phyloP scores from a whole-genome alignment of 1,140 invertebrate genomes.

The Melitaea cinxia region DNA sequence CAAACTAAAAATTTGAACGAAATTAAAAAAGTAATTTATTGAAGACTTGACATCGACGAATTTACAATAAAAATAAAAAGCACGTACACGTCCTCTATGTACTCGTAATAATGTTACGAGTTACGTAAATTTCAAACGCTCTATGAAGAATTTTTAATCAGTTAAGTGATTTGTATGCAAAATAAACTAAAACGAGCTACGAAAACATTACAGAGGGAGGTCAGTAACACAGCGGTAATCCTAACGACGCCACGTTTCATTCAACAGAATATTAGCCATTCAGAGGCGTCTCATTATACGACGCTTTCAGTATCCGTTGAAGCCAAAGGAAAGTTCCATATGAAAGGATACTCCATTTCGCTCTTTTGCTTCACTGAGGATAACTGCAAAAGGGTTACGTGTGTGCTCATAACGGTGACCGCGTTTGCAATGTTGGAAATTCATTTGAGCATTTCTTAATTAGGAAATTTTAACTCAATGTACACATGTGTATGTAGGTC shows the following conservation, averaged over 20 bases:
- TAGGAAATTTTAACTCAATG: constrained; percentile 2
- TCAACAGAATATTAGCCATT: constrained; percentile 24
- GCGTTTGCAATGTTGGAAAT: not conserved
- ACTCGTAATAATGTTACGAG: too few relatives aligned
- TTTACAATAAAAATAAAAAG: too few relatives aligned
- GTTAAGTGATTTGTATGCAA: not conserved
- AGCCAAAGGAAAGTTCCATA: constrained; percentile 13
- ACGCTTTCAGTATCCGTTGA: constrained; percentile 19
- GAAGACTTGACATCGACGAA: too few relatives aligned
- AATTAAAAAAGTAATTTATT: too few relatives aligned
- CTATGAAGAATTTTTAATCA: not conserved
- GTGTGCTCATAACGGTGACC: constrained; percentile 2
- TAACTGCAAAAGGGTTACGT: constrained; percentile 14
- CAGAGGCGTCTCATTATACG: constrained; percentile 26
- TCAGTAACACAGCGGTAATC: constrained; percentile 18
- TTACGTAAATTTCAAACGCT: not conserved
- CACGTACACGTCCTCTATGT: too few relatives aligned
- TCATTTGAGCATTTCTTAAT: constrained; percentile 12
- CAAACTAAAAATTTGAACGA: too few relatives aligned
- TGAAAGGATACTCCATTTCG: constrained; percentile 22
- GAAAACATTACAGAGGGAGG: constrained; percentile 12
- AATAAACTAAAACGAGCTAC: constrained; percentile 3
- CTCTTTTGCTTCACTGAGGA: constrained; percentile 5
- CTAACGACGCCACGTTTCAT: constrained; percentile 14
- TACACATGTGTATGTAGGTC: not conserved